Evolutionary conservation across 1,140 invertebrate species (phyloP), one percentile per base, ranked within the genome.

Genomic region (Grapholita molesta): DNA sequence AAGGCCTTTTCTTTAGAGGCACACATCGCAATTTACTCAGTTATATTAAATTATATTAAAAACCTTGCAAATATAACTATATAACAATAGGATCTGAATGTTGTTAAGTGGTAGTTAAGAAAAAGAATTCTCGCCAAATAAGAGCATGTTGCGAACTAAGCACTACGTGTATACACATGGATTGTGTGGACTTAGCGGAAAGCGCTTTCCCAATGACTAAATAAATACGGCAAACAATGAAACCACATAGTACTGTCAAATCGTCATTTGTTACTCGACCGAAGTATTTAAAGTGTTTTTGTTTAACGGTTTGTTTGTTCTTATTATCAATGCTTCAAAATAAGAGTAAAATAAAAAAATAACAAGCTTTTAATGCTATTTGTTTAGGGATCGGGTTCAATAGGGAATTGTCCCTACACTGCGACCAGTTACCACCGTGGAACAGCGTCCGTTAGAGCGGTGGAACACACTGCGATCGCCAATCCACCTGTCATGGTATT

Each of bases 301-400:
- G n/a, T n/a, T n/a, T n/a, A n/a, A n/a, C 35, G 35, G 35, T 5
- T 15, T 38, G 35, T 38, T 12, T n/a, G 35, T 38, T 5, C n/a
- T n/a, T 38, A 9, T 38, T 38, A n/a, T 66, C 38, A 38, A 61
- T 69, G 24, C 38, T 30, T n/a, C 30, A 15, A 52, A 69, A 65
- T 52, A 52, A 48, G 21, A 32, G 6, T 9, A 21, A 23, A 42
- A 1, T n/a, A n/a, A n/a, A n/a, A n/a, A n/a, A n/a, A n/a, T n/a
- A n/a, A n/a, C n/a, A n/a, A n/a, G n/a, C n/a, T n/a, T n/a, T n/a
- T n/a, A n/a, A n/a, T n/a, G n/a, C n/a, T n/a, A n/a, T n/a, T n/a
- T n/a, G n/a, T n/a, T n/a, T n/a, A n/a, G n/a, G n/a, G n/a, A n/a
- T n/a, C n/a, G n/a, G n/a, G n/a, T n/a, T n/a, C n/a, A n/a, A n/a